Evolutionary conservation across 2,113 vertebrate genomes (phyloP), one percentile per base, ranked within the genome.

Genomic region (Cyanistes caeruleus): DNA sequence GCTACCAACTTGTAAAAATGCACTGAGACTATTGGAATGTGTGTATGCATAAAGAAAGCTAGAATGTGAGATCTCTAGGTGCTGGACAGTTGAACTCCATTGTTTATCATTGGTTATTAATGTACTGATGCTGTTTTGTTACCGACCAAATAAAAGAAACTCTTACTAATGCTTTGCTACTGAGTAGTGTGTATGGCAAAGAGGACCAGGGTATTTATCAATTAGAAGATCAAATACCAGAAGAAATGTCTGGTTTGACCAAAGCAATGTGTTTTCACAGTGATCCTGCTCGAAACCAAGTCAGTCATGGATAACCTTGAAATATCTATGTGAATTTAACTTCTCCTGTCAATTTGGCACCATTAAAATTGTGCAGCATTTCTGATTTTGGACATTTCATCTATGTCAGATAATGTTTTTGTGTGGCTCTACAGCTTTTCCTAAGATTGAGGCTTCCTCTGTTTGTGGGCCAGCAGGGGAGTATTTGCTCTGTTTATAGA

Each of bases 71-170:
- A 13, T 74, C 25, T 18, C 24, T 67, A 43, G 46, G 37, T 84
- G 56, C 68, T 90, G 86, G 60, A 70, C 46, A 70, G 35, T 73
- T 77, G 15, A 84, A 83, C 25, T 93, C 63, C 35, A 18, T 55
- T 89, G 72, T 93, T 90, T 90, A 30, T 59, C 44, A 33, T 16
- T 70, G 63, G 12, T 62, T 83, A 35, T 86, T 70, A 76, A 74
- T 95, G 95, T 96, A 81, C 48, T 43, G 43, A 55, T 87, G 39
- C 33, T 93, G 86, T 89, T 96, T 93, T 81, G 44, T 89, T 96
- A 92, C 56, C 75, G 44, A n/a, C 12, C 33, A 75, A 97, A 97
- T 96, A 97, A 97, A 97, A 46, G 5, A 81, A 97, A 56, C 10
- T 27, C 56, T 96, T 89, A 70, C 24, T 43, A 59, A 13, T 64